Percentiles rank a stretch among this genome's conserved stretches.
phyloP scores from a whole-genome alignment of 2,797 vertebrate genomes.

The Anguilla pacifica region DNA sequence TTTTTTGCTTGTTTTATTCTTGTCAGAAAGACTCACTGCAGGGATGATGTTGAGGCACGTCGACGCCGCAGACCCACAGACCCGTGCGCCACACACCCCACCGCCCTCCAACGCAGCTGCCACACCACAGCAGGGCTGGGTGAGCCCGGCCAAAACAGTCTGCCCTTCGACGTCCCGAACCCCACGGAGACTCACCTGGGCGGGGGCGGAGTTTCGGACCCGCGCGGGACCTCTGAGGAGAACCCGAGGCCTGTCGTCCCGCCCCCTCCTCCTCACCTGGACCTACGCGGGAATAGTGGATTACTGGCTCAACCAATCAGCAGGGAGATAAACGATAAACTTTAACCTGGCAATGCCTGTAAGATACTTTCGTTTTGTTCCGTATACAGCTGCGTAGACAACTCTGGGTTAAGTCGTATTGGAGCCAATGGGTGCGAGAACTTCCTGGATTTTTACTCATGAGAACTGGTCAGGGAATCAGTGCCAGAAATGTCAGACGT shows the following conservation, averaged over 20 bases:
- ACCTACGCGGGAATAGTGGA: background rate
- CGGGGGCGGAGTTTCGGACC: slow-evolving; percentile 33
- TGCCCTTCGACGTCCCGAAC: background rate
- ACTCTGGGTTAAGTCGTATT: slow-evolving; percentile 71
- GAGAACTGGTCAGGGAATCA: slow-evolving; percentile 66
- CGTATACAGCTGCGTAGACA: slow-evolving; percentile 65
- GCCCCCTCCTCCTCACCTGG: background rate
- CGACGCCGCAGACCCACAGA: background rate
- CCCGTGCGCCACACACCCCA: background rate
- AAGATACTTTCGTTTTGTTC: slow-evolving; percentile 64
- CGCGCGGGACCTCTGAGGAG: background rate
- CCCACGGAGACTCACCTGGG: slow-evolving; percentile 41
- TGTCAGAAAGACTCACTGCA: slow-evolving; percentile 11
- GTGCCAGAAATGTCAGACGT: background rate
- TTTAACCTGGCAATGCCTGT: slow-evolving; percentile 52
- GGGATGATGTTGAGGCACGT: background rate
- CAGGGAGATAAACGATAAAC: slow-evolving; percentile 29
- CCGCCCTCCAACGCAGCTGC: background rate
- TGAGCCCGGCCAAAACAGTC: background rate
- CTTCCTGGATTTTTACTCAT: slow-evolving; percentile 73
- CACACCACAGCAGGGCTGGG: background rate
- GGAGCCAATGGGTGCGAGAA: slow-evolving; percentile 64
- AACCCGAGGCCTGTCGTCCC: background rate
- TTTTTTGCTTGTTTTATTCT: background rate
- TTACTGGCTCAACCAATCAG: slow-evolving; percentile 40